These are phyloP conservation scores for Rostratula benghalensis DNA, from an alignment of 2,113 vertebrate species.

Conservation along the genomic window DNA sequence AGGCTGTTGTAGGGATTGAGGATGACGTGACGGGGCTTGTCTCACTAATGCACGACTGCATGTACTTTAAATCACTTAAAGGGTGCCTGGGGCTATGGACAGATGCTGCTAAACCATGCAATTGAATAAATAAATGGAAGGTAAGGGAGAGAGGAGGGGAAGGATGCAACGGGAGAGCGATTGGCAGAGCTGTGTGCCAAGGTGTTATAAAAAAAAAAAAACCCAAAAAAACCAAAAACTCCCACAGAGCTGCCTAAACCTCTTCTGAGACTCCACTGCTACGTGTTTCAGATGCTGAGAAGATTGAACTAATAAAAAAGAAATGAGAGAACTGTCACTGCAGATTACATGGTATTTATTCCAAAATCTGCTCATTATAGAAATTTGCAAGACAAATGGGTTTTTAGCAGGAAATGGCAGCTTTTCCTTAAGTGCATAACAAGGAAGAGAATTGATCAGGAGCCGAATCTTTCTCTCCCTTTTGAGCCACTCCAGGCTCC, in stretches of 20 bases:
- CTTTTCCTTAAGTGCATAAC: conserved; percentile 67
- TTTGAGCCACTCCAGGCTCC: conserved; percentile 21
- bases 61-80: conserved; percentile 52
- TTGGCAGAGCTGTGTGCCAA: conserved; percentile 45
- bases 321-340: conserved; percentile 78
- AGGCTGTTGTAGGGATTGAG: not conserved
- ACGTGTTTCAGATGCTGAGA: conserved; percentile 76
- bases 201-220: conserved; percentile 24
- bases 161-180: not conserved
- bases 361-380: conserved; percentile 78
- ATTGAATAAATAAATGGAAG: conserved; percentile 46
- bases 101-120: conserved; percentile 52
- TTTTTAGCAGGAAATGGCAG: conserved; percentile 72
- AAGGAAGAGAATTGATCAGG: conserved; percentile 12
- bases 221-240: not conserved
- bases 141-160: not conserved
- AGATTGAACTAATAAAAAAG: conserved; percentile 80
- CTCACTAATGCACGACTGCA: not conserved
- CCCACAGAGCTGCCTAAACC: conserved; percentile 63
- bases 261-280: conserved; percentile 60
- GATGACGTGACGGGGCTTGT: not conserved
- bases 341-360: conserved; percentile 80
- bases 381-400: conserved; percentile 80
- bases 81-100: conserved; percentile 39
- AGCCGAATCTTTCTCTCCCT: conserved; percentile 9